phyloP scores from a whole-genome alignment of 2,888 invertebrate species.

The Cephus runcator region DNA sequence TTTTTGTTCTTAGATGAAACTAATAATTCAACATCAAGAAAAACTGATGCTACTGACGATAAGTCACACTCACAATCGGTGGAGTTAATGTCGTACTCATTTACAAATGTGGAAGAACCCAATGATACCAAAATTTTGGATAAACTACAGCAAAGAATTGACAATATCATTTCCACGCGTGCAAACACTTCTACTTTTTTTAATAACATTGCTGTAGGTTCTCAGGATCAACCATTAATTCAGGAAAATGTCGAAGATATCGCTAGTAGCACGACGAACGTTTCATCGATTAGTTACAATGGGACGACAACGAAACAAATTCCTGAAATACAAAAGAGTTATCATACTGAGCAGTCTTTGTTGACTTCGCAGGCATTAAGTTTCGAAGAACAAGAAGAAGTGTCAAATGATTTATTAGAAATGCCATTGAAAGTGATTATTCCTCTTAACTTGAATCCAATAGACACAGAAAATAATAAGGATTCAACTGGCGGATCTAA shows the following conservation, averaged over 20 bases:
- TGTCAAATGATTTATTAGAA: neutral
- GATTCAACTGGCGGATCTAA: neutral
- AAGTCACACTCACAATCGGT: neutral
- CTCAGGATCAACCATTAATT: neutral
- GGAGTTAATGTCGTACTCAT: neutral
- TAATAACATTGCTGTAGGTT: neutral
- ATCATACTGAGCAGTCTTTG: neutral
- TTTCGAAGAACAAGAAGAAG: neutral
- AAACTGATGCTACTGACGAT: neutral
- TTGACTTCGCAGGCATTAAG: neutral
- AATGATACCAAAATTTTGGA: neutral
- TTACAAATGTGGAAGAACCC: neutral
- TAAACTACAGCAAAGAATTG: conserved; percentile 1
- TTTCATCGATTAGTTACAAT: neutral
- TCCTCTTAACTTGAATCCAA: neutral
- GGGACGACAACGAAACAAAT: neutral
- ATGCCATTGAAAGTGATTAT: neutral
- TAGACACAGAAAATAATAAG: neutral
- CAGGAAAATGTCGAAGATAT: neutral
- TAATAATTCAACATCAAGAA: neutral
- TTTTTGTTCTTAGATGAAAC: neutral
- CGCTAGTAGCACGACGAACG: neutral
- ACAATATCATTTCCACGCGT: neutral
- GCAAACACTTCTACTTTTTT: neutral
- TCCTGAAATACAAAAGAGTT: neutral